Conservation (phyloP, 2,113 vertebrate genomes). For the Epinephelus moara region DNA sequence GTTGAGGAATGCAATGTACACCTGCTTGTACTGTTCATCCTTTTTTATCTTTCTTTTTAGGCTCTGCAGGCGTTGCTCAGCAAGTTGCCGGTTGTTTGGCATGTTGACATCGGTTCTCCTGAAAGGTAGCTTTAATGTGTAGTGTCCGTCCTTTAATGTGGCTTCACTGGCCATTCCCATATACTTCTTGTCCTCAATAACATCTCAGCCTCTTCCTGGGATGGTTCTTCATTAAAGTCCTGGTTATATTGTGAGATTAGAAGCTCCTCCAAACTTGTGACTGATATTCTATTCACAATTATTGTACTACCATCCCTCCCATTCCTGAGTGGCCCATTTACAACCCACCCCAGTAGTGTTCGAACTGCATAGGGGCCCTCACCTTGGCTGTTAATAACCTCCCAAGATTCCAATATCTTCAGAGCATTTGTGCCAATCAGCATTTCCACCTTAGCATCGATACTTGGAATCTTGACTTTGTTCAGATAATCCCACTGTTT, state of each 20-base stretch:
- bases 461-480: not conserved
- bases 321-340: not conserved
- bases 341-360: not conserved
- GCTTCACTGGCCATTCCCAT: not conserved
- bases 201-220: not conserved
- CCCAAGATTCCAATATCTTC: not conserved
- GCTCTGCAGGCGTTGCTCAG: not conserved
- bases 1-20: not conserved
- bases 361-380: not conserved
- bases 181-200: not conserved
- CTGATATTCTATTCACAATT: constrained; percentile 4
- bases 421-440: not conserved
- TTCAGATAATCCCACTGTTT: not conserved
- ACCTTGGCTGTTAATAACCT: not conserved
- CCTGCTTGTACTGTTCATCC: not conserved
- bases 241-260: not conserved
- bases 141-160: not conserved
- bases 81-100: not conserved
- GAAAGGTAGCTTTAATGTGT: not conserved
- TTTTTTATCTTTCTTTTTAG: not conserved
- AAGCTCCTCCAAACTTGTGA: not conserved
- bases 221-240: not conserved
- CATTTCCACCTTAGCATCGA: not conserved
- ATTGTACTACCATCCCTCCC: too few relatives aligned
- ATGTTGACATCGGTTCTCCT: not conserved